Conservation (phyloP, 2,888 invertebrate genomes). For the Platypus cylindrus region DNA sequence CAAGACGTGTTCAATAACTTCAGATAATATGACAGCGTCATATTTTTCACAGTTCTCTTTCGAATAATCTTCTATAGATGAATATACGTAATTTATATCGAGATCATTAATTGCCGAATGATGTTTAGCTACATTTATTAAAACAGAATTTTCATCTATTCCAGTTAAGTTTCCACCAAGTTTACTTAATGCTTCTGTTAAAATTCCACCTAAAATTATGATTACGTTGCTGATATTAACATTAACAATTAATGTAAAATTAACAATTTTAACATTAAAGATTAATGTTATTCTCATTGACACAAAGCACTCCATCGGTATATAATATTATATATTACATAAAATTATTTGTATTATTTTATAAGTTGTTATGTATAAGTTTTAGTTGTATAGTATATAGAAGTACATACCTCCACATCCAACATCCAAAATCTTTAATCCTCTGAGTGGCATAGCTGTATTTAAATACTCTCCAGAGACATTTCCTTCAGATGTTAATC, state of each 20-base stretch:
- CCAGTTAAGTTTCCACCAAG: slow-evolving; percentile 47
- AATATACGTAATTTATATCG: slow-evolving; percentile 36
- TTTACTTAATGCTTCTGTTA: neutral
- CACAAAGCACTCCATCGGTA: no score
- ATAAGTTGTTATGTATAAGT: no score
- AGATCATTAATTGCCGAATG: slow-evolving; percentile 42
- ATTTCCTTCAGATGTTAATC: slow-evolving; percentile 42
- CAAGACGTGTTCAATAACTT: slow-evolving; percentile 79
- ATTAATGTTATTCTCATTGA: no score
- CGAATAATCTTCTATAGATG: slow-evolving; percentile 43
- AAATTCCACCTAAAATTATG: neutral
- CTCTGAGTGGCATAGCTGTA: slow-evolving; percentile 46
- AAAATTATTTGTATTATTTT: no score
- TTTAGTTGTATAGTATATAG: no score
- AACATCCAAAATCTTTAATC: slow-evolving; percentile 67
- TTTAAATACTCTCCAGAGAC: slow-evolving; percentile 31
- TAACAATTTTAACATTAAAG: no score
- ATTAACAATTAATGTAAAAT: no score
- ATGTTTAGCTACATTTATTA: slow-evolving; percentile 52
- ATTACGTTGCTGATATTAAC: neutral
- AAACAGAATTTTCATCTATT: slow-evolving; percentile 60
- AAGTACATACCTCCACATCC: slow-evolving; percentile 63
- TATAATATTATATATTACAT: no score
- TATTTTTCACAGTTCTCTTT: slow-evolving; percentile 40
- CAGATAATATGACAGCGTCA: slow-evolving; percentile 77